These are phyloP conservation scores for Argyrosomus japonicus DNA, from an alignment of 2,113 vertebrate species.

Conservation along the genomic window DNA sequence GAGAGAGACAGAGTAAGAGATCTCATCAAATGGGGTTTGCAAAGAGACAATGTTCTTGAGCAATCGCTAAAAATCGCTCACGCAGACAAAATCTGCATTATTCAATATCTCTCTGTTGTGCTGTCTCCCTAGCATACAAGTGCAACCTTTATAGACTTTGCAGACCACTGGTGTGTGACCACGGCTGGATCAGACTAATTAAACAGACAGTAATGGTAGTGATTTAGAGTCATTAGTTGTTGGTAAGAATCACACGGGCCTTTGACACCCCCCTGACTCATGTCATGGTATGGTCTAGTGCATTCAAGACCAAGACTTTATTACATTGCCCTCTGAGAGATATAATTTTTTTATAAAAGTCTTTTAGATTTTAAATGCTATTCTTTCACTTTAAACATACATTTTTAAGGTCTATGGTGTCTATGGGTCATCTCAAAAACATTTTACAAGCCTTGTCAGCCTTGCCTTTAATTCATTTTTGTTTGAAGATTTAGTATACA, in stretches of 20 bases:
- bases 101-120: conserved; percentile 7
- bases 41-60: conserved; percentile 7
- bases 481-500: background rate
- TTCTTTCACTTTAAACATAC: background rate
- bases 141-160: conserved; percentile 39
- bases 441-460: background rate
- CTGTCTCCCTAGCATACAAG: conserved; percentile 1
- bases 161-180: conserved; percentile 60
- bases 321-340: conserved; percentile 24
- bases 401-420: background rate
- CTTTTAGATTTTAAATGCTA: background rate
- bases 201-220: conserved; percentile 68
- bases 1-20: background rate
- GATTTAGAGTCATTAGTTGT: conserved; percentile 73
- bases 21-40: conserved; percentile 19
- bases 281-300: conserved; percentile 42
- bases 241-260: conserved; percentile 56
- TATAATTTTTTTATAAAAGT: background rate
- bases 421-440: background rate
- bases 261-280: conserved; percentile 59
- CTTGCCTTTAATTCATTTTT: no score
- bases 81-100: background rate
- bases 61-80: background rate
- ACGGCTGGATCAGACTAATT: conserved; percentile 65
- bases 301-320: conserved; percentile 33